These are phyloP conservation scores for Oceanodroma leucorhoa DNA, from an alignment of 2,797 vertebrate species.

Conservation along the genomic window DNA sequence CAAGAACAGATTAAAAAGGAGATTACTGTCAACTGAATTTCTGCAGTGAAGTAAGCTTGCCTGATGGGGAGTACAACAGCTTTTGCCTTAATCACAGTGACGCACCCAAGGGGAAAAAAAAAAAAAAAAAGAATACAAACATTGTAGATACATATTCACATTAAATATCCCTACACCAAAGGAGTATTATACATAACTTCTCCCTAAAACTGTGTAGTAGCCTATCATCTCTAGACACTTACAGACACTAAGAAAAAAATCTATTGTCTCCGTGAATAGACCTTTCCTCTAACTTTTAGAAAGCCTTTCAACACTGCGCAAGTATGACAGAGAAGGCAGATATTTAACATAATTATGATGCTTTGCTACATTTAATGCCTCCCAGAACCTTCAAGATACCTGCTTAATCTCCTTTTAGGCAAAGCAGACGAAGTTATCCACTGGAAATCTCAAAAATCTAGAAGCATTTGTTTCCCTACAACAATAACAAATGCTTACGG, in stretches of 20 bases:
- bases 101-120: background rate
- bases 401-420: background rate
- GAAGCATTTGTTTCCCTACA: background rate
- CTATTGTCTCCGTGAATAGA: background rate
- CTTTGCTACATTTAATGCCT: background rate
- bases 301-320: background rate
- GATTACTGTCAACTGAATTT: constrained; percentile 57
- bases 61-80: constrained; percentile 18
- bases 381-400: background rate
- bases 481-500: background rate
- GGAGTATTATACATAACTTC: background rate
- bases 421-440: background rate
- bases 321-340: background rate
- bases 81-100: constrained; percentile 38
- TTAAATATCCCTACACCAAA: background rate
- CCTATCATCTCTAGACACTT: background rate
- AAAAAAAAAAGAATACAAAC: background rate
- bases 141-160: background rate
- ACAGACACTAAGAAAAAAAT: background rate
- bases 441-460: background rate
- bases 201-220: background rate
- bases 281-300: background rate
- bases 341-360: background rate
- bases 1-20: constrained; percentile 32
- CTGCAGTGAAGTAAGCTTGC: constrained; percentile 21